phyloP scores from a whole-genome alignment of 2,888 invertebrate species.

The Conomelus anceps region DNA sequence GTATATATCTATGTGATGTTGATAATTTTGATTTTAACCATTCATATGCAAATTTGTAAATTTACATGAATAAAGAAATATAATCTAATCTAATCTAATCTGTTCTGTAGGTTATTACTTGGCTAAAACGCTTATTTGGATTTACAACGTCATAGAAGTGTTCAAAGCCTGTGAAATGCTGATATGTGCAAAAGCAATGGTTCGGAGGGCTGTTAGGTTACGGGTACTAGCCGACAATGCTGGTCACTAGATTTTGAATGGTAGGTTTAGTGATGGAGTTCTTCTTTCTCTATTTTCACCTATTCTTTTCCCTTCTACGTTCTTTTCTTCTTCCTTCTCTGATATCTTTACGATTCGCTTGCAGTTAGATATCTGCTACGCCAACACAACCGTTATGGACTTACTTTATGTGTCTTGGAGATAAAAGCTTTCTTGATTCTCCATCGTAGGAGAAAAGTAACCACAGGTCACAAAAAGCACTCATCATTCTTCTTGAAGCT shows the following conservation, averaged over 20 bases:
- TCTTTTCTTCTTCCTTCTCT: not conserved
- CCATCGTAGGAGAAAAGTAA: not conserved
- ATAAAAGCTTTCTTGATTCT: conserved; percentile 9
- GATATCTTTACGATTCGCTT: not conserved
- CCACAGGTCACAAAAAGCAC: not conserved
- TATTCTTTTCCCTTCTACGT: not conserved
- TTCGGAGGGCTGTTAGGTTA: too few relatives aligned
- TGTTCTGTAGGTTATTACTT: too few relatives aligned
- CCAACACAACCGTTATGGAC: not conserved
- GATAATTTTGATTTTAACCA: too few relatives aligned
- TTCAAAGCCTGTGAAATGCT: too few relatives aligned
- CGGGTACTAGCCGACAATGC: not conserved
- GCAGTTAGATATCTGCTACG: not conserved
- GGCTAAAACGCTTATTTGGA: too few relatives aligned
- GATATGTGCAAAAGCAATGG: too few relatives aligned
- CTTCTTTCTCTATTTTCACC: not conserved
- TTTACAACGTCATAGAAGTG: too few relatives aligned
- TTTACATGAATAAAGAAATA: too few relatives aligned
- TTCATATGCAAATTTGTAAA: too few relatives aligned
- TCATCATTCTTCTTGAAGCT: not conserved
- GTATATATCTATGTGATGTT: too few relatives aligned
- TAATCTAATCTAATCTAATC: too few relatives aligned
- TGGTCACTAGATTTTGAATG: not conserved
- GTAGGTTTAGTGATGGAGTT: not conserved
- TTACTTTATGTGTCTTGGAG: conserved; percentile 4